A percentile compares a stretch with the other conserved stretches of the same genome.
Evolutionary conservation across 2,113 vertebrate species (phyloP).

Genomic region (Phylloscopus trochiloides): DNA sequence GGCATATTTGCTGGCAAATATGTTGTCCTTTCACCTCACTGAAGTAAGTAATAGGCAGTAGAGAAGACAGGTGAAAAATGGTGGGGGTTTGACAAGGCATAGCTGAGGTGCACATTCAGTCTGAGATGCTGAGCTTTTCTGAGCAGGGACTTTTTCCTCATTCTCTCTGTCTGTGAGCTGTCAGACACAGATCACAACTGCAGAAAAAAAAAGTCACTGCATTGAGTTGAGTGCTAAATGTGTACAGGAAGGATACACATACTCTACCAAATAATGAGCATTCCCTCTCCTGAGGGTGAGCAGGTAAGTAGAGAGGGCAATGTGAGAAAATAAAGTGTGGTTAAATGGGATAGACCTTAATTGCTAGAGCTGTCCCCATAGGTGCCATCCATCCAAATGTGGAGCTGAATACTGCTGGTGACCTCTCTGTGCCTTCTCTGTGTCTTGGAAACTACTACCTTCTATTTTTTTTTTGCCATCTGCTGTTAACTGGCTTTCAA

Average conservation of each 20-base stretch:
- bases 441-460: not conserved
- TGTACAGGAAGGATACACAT: not conserved
- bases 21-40: not conserved
- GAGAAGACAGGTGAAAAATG: not conserved
- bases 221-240: not conserved
- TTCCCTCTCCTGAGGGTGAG: not conserved
- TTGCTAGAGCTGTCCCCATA: not conserved
- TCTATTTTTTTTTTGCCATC: not conserved
- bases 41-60: not conserved
- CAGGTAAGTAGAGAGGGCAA: not conserved
- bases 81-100: not conserved
- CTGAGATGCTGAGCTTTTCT: not conserved
- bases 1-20: not conserved
- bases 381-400: not conserved
- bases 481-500: constrained; percentile 12
- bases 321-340: not conserved
- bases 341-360: not conserved
- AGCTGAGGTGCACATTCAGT: not conserved
- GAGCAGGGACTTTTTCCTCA: not conserved
- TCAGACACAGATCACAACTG: not conserved
- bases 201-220: not conserved
- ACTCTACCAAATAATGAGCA: not conserved
- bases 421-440: not conserved
- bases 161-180: not conserved
- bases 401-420: not conserved